Evolutionary conservation across 2,113 vertebrate genomes (phyloP).

Genomic region (Machaerirhynchus nigripectus): DNA sequence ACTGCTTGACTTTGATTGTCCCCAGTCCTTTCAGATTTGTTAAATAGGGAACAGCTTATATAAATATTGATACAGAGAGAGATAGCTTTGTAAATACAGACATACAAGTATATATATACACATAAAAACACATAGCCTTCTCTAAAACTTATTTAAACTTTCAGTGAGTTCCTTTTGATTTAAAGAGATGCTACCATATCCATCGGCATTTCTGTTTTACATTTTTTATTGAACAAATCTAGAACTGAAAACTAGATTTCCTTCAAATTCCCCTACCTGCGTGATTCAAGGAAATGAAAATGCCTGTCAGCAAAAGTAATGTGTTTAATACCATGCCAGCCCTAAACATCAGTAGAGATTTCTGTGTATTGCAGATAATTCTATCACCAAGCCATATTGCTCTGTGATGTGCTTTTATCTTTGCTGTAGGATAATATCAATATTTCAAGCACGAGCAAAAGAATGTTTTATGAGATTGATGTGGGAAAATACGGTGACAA

Average conservation of each 20-base stretch:
- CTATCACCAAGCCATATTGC: slow-evolving; percentile 72
- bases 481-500: slow-evolving; percentile 69
- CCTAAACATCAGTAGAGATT: slow-evolving; percentile 76
- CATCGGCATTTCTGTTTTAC: slow-evolving; percentile 45
- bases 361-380: slow-evolving; percentile 76
- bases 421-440: slow-evolving; percentile 72
- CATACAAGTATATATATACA: background rate
- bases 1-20: background rate
- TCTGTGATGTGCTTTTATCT: slow-evolving; percentile 74
- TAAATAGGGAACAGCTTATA: background rate
- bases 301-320: slow-evolving; percentile 78
- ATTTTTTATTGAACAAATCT: slow-evolving; percentile 65
- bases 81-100: background rate
- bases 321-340: slow-evolving; percentile 76
- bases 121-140: background rate
- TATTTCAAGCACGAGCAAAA: slow-evolving; percentile 71
- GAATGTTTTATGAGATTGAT: slow-evolving; percentile 73
- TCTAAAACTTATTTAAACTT: slow-evolving; percentile 43
- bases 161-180: slow-evolving; percentile 54
- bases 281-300: slow-evolving; percentile 72
- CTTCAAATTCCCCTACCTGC: slow-evolving; percentile 66
- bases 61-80: background rate
- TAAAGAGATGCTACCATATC: slow-evolving; percentile 30
- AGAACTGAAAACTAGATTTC: slow-evolving; percentile 67
- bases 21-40: background rate